Evolutionary conservation across 1,140 invertebrate species (phyloP), one percentile per base, ranked within the genome.

Genomic region (Aphaenogaster ashmeadi): DNA sequence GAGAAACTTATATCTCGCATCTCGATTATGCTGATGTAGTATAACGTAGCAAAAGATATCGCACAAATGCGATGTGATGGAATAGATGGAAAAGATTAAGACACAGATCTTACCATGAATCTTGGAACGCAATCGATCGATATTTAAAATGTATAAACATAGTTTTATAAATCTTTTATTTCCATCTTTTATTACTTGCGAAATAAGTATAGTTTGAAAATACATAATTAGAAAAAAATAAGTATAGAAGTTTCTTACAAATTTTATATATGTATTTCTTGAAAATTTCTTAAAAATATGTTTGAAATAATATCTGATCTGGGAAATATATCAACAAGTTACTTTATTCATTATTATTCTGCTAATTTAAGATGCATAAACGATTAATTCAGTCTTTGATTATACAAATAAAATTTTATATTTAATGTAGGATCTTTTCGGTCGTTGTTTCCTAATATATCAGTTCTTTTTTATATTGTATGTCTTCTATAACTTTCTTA

Each of bases 151-250:
- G 38, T 27, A 44, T 47, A 52, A 15, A n/a, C 3, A 7, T 9
- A 50, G n/a, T 50, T 71, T 71, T 52, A 52, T 52, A 52, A 71
- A 52, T 71, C 7, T 33, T 44, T 52, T 18, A 52, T 52, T 71
- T 71, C 0, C 7, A 50, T 33, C 38, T 67, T 33, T 71, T 18
- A 71, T 71, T 71, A 52, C 0, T 18, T 66, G 9, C n/a, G 18
- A 66, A 38, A 66, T 66, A 66, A 38, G 27, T 64, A 58, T 36
- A 36, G 2, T 0, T 66, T 38, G 15, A 66, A 38, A 0, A 64
- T 18, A 36, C n/a, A 64, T 18, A n/a, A 36, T 62, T 33, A 33
- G 13, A 62, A 62, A 21, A 27, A 54, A n/a, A 33, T 62, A 62
- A 36, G 9, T 33, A 3, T 15, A 33, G 15, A 33, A 62, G 15